Percentiles rank a stretch among this genome's conserved stretches.
Evolutionary conservation across 1,140 invertebrate species (phyloP).

Genomic region (Apis dorsata): DNA sequence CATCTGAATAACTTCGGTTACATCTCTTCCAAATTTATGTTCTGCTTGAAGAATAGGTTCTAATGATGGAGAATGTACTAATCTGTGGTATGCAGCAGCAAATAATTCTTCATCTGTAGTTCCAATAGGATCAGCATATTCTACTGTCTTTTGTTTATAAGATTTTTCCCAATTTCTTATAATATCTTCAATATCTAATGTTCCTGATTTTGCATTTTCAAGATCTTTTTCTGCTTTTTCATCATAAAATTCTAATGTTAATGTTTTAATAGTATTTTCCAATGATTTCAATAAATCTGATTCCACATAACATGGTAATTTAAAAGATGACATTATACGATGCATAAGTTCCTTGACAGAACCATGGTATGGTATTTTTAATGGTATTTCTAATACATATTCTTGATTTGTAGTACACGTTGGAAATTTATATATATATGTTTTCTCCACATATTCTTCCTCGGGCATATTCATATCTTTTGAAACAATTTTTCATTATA

Average conservation of each 20-base stretch:
- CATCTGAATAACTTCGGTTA: conserved; percentile 84
- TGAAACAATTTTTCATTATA: conserved; percentile 31
- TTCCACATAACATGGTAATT: conserved; percentile 86
- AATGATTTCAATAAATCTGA: conserved; percentile 80
- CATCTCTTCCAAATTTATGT: conserved; percentile 87
- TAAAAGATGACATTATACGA: conserved; percentile 85
- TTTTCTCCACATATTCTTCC: conserved; percentile 77
- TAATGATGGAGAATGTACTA: conserved; percentile 90
- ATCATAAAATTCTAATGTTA: conserved; percentile 81
- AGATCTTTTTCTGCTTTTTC: conserved; percentile 80
- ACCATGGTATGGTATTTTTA: conserved; percentile 83
- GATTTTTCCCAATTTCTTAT: conserved; percentile 85
- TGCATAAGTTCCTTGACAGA: conserved; percentile 84
- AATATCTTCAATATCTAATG: conserved; percentile 84
- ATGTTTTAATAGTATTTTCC: conserved; percentile 78
- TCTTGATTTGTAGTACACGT: conserved; percentile 82
- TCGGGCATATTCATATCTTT: conserved; percentile 70
- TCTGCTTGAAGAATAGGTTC: conserved; percentile 89
- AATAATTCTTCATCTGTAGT: conserved; percentile 89
- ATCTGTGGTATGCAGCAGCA: conserved; percentile 89
- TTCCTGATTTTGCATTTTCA: conserved; percentile 79
- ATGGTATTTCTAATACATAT: conserved; percentile 82
- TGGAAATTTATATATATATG: conserved; percentile 82
- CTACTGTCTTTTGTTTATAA: conserved; percentile 85
- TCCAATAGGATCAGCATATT: conserved; percentile 85